Conservation (phyloP, 2,113 vertebrate species). For the Stigmatopora nigra region DNA sequence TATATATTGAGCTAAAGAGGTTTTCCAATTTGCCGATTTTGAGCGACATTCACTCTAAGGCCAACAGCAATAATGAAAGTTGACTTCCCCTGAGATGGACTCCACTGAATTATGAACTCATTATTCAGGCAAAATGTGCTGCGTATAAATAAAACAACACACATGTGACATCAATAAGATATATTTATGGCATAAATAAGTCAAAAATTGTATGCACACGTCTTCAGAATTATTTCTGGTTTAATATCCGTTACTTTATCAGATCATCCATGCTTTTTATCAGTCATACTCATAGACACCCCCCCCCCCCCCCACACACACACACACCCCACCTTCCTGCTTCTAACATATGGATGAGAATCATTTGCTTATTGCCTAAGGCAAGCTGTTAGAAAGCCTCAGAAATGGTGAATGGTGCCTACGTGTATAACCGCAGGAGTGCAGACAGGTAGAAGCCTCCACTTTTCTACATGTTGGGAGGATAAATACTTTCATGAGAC, state of each 20-base stretch:
- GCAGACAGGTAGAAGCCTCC: slow-evolving; percentile 22
- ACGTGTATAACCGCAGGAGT: slow-evolving; percentile 7
- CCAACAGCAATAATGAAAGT: slow-evolving; percentile 31
- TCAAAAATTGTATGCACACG: slow-evolving; percentile 29
- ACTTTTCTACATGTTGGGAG: slow-evolving; percentile 6
- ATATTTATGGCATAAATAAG: slow-evolving; percentile 54
- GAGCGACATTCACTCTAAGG: slow-evolving; percentile 13
- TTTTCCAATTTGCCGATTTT: slow-evolving; percentile 45
- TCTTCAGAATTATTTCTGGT: slow-evolving; percentile 18
- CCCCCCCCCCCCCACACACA: background rate
- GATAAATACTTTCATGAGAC: slow-evolving; percentile 6
- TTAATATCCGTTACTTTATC: slow-evolving; percentile 17
- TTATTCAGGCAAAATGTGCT: slow-evolving; percentile 36
- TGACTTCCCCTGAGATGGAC: slow-evolving; percentile 22
- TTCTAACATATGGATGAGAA: slow-evolving; percentile 8
- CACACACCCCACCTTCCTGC: background rate
- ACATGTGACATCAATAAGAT: slow-evolving; percentile 51
- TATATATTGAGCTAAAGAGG: slow-evolving; percentile 9
- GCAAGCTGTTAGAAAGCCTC: slow-evolving; percentile 3
- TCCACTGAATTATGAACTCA: slow-evolving; percentile 41
- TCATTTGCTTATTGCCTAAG: slow-evolving; percentile 13
- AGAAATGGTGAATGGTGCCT: background rate
- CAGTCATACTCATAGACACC: background rate
- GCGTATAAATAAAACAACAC: slow-evolving; percentile 39
- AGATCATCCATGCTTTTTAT: slow-evolving; percentile 10